phyloP scores from a whole-genome alignment of 2,113 vertebrate species.

The Phoxinus phoxinus region DNA sequence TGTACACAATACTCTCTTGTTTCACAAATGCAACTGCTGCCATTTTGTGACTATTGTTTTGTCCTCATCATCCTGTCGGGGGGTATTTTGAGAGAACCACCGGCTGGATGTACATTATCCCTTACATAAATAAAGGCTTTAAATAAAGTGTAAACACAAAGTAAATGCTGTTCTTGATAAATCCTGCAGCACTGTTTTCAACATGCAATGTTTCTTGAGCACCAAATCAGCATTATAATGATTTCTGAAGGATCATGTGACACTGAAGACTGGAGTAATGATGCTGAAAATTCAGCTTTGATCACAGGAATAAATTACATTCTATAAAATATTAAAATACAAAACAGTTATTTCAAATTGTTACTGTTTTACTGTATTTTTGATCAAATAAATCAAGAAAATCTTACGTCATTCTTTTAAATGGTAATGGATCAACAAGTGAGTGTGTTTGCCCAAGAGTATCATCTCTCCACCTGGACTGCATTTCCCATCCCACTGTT shows the following conservation, averaged over 20 bases:
- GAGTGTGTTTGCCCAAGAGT: not conserved
- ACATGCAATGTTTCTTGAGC: no score
- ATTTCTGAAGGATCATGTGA: slow-evolving; percentile 1
- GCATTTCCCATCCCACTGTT: not conserved
- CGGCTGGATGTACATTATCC: no score
- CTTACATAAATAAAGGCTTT: no score
- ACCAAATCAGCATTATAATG: not conserved
- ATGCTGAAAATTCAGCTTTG: not conserved
- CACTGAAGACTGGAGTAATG: not conserved
- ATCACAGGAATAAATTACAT: not conserved
- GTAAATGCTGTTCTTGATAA: no score
- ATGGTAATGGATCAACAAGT: not conserved
- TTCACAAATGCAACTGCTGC: no score
- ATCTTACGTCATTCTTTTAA: not conserved
- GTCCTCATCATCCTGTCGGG: no score
- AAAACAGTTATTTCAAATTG: not conserved
- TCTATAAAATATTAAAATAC: not conserved
- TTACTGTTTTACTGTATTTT: not conserved
- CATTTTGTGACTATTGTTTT: no score
- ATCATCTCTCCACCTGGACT: slow-evolving; percentile 8
- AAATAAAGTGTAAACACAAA: no score
- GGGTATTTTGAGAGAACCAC: no score
- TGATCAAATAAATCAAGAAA: not conserved
- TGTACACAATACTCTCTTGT: no score
- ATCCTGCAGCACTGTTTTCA: no score